A percentile compares a stretch with the other conserved stretches of the same genome.
phyloP scores from a whole-genome alignment of 2,113 vertebrate species.

The Pelecanus crispus region DNA sequence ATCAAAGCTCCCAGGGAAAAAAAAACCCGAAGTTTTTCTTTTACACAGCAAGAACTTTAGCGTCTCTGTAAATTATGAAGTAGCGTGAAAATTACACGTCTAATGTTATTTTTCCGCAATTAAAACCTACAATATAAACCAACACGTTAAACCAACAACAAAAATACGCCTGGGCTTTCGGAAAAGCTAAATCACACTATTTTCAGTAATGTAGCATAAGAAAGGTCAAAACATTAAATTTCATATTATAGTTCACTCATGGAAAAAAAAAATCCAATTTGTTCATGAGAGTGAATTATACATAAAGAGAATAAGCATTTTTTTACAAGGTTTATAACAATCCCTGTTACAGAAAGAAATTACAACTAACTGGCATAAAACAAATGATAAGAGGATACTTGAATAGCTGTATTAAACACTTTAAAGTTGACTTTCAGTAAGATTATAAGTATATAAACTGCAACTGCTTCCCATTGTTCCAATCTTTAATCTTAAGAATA shows the following conservation, averaged over 20 bases:
- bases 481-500: conserved; percentile 16
- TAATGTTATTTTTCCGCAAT: conserved; percentile 33
- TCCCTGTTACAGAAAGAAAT: conserved; percentile 9
- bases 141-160: conserved; percentile 11
- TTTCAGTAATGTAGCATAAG: not conserved
- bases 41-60: conserved; percentile 52
- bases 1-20: conserved; percentile 42
- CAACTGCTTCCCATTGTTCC: conserved; percentile 2
- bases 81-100: conserved; percentile 48
- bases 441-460: not conserved
- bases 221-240: conserved; percentile 44
- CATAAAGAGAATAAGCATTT: conserved; percentile 31
- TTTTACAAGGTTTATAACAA: conserved; percentile 2
- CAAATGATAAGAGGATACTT: not conserved
- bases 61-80: conserved; percentile 53
- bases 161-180: conserved; percentile 6
- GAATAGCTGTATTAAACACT: not conserved
- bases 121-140: conserved; percentile 51
- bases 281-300: conserved; percentile 37
- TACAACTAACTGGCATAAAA: conserved; percentile 18
- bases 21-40: conserved; percentile 3
- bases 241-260: conserved; percentile 12
- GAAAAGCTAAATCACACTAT: conserved; percentile 2
- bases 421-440: not conserved
- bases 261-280: conserved; percentile 34